Evolutionary conservation across 1,140 invertebrate genomes (phyloP), one percentile per base, ranked within the genome.

Genomic region (Ridgeia piscesae): DNA sequence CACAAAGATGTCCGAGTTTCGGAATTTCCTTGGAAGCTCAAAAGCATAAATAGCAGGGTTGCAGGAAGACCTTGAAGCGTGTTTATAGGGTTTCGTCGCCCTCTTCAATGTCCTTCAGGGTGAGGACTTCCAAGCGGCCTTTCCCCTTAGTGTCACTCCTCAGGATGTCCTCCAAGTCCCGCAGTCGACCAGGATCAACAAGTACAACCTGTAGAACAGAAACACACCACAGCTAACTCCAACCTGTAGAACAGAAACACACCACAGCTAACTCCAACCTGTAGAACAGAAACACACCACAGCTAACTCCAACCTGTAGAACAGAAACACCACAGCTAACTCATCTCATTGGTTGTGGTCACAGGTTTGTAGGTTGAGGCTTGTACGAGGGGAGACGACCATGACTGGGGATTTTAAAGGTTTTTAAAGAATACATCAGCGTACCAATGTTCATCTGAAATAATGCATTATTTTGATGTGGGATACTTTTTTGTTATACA

Each of bases 131-230:
- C 93, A 99, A 95, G 35, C 97, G 96, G 35, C 98, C 98, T 94
- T 97, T 97, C 4, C 98, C 98, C 96, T 98, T 99, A 1, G 98
- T 98, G 95, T 98, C 98, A 50, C 97, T 96, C 93, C 97, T 96
- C 27, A 99, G 96, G 91, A 99, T 94, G 93, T 98, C 98, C 96
- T 99, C 98, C 33, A 99, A 97, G 95, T 97, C 97, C 95, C 98
- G 97, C 95, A 98, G 99, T 94, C 98, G 97, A 14, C 99, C 99
- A 90, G 99, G 99, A 97, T 99, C 99, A 89, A 99, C 98, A 9
- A 99, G 96, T 93, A 98, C 97, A 35, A 98, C 97, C 97, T 97
- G 94, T 9, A 96, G 42, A 77, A 77, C 58, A 77, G 4, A 77
- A 77, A 77, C 58, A 31, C 11, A 4, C 58, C 27, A 21, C 27